Evolutionary conservation across 2,888 invertebrate genomes (phyloP).

Genomic region (Lamellibrachia columna): DNA sequence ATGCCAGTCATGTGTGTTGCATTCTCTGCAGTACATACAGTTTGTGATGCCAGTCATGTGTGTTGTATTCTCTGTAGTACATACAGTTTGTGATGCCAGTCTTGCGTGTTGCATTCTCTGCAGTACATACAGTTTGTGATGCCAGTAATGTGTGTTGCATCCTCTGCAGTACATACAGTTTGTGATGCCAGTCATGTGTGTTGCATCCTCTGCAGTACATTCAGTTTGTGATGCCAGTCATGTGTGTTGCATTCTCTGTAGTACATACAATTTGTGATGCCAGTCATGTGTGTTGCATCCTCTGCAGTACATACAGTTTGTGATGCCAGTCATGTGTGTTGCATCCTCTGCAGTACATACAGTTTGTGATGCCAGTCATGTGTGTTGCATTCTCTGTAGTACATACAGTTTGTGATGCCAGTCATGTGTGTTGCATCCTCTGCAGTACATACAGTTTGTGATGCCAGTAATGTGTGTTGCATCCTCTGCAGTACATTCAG

Average conservation of each 20-base stretch:
- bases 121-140: neutral
- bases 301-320: neutral
- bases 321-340: too few species aligned
- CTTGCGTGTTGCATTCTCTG: too few species aligned
- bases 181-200: neutral
- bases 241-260: neutral
- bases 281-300: neutral
- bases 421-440: neutral
- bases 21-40: neutral
- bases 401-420: neutral
- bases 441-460: neutral
- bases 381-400: neutral
- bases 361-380: too few species aligned
- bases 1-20: neutral
- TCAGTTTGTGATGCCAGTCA: neutral
- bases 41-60: neutral
- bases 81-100: neutral
- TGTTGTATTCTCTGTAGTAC: neutral
- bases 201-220: neutral
- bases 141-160: neutral
- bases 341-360: too few species aligned
- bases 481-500: neutral
- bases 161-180: neutral
- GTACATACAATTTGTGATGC: neutral
- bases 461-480: neutral